These are phyloP conservation scores for Pampusana beccarii DNA, from an alignment of 2,113 vertebrate genomes.

Conservation along the genomic window DNA sequence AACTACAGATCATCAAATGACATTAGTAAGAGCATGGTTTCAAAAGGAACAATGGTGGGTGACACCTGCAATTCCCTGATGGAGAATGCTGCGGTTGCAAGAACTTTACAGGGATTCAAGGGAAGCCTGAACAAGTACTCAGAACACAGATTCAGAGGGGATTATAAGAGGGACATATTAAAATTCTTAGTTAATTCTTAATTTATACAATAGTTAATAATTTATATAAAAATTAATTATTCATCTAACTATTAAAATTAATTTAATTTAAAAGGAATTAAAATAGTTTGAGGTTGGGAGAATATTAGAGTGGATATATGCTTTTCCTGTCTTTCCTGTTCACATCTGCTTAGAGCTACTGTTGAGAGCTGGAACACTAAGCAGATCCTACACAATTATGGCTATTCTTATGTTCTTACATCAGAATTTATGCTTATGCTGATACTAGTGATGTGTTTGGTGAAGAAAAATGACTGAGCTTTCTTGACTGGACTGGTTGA, in stretches of 20 bases:
- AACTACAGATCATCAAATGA: not conserved
- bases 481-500: not conserved
- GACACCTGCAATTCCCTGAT: not conserved
- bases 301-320: not conserved
- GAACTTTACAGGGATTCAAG: not conserved
- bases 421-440: not conserved
- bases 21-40: not conserved
- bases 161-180: not conserved
- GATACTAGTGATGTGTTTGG: not conserved
- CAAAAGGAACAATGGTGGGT: not conserved
- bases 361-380: not conserved
- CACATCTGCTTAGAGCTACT: not conserved
- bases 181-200: not conserved
- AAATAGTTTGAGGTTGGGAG: not conserved
- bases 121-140: not conserved
- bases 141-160: not conserved
- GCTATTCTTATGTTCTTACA: not conserved
- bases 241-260: not conserved
- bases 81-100: not conserved
- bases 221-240: not conserved
- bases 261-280: not conserved
- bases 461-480: not conserved
- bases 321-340: not conserved
- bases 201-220: not conserved
- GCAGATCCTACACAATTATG: not conserved